Evolutionary conservation across 2,113 vertebrate species (phyloP), one percentile per base, ranked within the genome.

Genomic region (Burhinus bistriatus): DNA sequence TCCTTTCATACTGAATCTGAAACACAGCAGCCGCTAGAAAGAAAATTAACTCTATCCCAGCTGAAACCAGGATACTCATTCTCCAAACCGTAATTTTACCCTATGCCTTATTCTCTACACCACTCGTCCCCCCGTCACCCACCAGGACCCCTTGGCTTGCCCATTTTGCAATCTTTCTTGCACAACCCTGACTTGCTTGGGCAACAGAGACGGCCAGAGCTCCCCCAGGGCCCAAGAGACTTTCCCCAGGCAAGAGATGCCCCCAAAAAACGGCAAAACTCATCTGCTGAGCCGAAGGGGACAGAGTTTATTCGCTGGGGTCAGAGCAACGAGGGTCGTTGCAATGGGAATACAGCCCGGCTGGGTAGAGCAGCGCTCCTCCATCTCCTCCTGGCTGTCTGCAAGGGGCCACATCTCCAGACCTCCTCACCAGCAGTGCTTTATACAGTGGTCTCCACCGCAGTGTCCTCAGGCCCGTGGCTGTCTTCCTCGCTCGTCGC

Each of bases 401-500:
- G 16, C 3, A 2, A 49, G 32, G 40, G 15, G 20, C 11, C 10
- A 4, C 52, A 16, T 30, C 34, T 79, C 54, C 5, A 2, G 11
- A 4, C 10, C 22, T 54, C 54, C 16, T 18, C 4, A 0, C 9
- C 70, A 78, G 15, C 27, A 3, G 27, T 6, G 55, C 10, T 22
- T 75, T 40, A 77, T 5, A 27, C 18, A 16, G 23, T 16, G 42
- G 17, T 29, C 38, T 32, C 30, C 11, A 6, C 11, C 1, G 1
- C 11, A 3, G 19, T 5, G 30, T 38, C 47, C 52, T 5, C 57
- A 13, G 34, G 18, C 6, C 5, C 1, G 0, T 16, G 51, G 51
- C 18, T 79, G 4, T 34, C 11, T 51, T 87, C 34, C 2, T 62
- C 27, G 1, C 6, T 68, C 3, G 0, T 4, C 0, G 0, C 7